Conservation (phyloP, 2,113 vertebrate species). For the Lepus americanus region DNA sequence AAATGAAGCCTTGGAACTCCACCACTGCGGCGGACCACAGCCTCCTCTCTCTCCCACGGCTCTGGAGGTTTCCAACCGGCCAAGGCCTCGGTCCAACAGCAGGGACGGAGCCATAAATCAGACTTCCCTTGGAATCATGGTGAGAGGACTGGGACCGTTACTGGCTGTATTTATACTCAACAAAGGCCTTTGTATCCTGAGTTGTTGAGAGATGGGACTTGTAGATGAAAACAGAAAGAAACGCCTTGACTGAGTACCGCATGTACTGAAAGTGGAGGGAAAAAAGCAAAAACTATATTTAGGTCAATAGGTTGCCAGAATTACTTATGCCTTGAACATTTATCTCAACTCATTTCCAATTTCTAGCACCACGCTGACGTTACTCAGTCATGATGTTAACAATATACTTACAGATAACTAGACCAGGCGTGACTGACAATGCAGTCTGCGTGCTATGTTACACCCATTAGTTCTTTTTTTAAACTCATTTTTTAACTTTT, state of each 20-base stretch:
- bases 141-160: not conserved
- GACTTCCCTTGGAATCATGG: constrained; percentile 49
- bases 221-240: constrained; percentile 48
- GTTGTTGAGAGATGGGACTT: constrained; percentile 28
- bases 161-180: constrained; percentile 45
- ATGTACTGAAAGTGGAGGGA: not conserved
- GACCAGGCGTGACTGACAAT: too few species aligned
- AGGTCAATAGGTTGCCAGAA: constrained; percentile 18
- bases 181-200: constrained; percentile 4
- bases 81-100: constrained; percentile 62
- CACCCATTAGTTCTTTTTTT: not conserved
- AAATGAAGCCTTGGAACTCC: constrained; percentile 51
- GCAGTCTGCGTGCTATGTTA: not conserved
- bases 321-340: not conserved
- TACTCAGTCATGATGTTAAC: not conserved
- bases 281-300: constrained; percentile 19
- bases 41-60: not conserved
- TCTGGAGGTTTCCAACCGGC: constrained; percentile 28
- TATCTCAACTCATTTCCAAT: not conserved
- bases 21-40: constrained; percentile 26
- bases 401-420: not conserved
- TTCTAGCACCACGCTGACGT: not conserved
- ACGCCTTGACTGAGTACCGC: not conserved
- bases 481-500: too few species aligned
- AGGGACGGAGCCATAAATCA: constrained; percentile 51